Percentiles rank a stretch among this genome's conserved stretches.
Conservation (phyloP, 2,888 invertebrate species). For the Heterodera filipjevi region DNA sequence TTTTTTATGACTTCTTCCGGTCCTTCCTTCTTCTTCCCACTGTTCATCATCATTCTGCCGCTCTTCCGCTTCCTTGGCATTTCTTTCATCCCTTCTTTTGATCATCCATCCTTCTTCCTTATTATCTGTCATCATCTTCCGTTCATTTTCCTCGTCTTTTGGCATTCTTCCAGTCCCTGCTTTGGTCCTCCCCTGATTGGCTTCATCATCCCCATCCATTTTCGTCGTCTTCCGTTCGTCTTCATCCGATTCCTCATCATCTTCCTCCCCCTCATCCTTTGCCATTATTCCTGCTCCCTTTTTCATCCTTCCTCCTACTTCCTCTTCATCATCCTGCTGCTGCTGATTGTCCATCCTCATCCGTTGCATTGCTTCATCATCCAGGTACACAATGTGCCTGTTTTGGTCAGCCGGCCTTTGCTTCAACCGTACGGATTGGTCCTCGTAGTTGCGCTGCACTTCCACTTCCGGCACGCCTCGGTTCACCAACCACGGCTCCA, state of each 20-base stretch:
- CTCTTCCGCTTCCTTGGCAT: not conserved
- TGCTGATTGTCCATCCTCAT: slow-evolving; percentile 2
- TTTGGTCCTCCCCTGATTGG: too few species aligned
- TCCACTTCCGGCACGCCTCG: slow-evolving; percentile 61
- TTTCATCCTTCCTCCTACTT: not conserved
- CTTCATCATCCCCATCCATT: not conserved
- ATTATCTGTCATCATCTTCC: not conserved
- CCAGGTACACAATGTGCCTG: slow-evolving; percentile 46
- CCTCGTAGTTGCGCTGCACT: slow-evolving; percentile 58
- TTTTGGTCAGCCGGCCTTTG: slow-evolving; percentile 46
- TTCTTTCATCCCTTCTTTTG: not conserved
- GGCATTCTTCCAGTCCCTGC: too few species aligned
- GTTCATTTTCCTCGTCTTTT: too few species aligned
- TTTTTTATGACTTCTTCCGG: not conserved
- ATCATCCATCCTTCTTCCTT: not conserved
- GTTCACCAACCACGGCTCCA: slow-evolving; percentile 62
- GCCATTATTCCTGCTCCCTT: not conserved
- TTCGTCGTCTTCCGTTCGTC: not conserved
- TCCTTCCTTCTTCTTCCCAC: not conserved
- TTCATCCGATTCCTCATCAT: not conserved
- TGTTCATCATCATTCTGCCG: too few species aligned
- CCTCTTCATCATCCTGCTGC: not conserved
- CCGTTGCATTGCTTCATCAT: slow-evolving; percentile 27
- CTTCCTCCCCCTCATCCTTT: not conserved
- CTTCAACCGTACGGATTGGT: slow-evolving; percentile 49